Percentiles rank a stretch among this genome's conserved stretches.
Evolutionary conservation across 2,113 vertebrate genomes (phyloP).

Genomic region (Noturus placidus): DNA sequence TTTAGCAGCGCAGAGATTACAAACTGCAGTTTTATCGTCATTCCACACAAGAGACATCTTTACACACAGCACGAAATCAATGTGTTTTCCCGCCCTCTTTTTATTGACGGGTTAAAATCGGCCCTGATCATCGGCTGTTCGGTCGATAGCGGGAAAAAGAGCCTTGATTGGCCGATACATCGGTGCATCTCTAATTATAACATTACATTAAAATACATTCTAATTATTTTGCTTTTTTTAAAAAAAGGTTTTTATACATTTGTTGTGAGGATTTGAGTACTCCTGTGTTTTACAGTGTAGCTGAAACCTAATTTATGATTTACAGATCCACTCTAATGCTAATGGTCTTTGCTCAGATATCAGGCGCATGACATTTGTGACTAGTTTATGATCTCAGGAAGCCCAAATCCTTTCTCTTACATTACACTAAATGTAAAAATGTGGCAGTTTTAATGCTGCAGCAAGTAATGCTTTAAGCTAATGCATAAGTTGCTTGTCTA

Average conservation of each 20-base stretch:
- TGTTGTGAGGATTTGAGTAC: neutral
- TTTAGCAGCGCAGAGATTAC: too few species aligned
- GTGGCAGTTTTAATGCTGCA: neutral
- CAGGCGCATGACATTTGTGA: neutral
- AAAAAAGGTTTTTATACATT: neutral
- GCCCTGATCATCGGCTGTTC: too few species aligned
- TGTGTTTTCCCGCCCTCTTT: too few species aligned
- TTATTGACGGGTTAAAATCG: too few species aligned
- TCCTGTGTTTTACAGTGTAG: neutral
- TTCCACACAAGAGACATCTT: too few species aligned
- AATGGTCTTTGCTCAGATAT: neutral
- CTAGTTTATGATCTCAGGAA: neutral
- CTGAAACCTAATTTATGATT: neutral
- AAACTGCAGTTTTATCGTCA: too few species aligned
- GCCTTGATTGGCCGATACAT: too few species aligned
- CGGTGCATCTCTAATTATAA: too few species aligned
- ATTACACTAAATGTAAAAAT: neutral
- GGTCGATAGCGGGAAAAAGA: too few species aligned
- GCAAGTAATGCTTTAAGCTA: neutral
- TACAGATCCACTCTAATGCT: neutral
- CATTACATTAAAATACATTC: neutral
- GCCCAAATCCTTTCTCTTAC: neutral
- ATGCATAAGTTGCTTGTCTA: neutral
- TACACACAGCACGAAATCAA: too few species aligned
- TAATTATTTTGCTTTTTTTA: neutral